Evolutionary conservation across 2,888 invertebrate genomes (phyloP).

Genomic region (Dorcus hopei): DNA sequence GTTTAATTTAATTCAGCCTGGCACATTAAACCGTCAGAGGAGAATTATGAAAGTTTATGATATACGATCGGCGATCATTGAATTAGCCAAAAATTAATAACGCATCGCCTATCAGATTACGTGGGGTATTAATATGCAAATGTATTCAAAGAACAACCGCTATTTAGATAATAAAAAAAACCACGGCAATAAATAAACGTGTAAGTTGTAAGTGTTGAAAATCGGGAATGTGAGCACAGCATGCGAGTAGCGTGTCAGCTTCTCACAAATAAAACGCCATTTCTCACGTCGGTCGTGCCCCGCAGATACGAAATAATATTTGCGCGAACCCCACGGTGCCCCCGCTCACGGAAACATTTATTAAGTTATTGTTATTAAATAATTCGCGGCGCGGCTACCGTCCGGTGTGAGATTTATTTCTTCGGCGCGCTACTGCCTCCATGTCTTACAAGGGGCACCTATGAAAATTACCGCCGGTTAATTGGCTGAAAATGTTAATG

Average conservation of each 20-base stretch:
- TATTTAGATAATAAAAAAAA: slow-evolving; percentile 27
- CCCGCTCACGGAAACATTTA: slow-evolving; percentile 19
- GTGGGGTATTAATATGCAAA: slow-evolving; percentile 27
- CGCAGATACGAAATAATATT: slow-evolving; percentile 32
- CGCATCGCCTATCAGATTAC: slow-evolving; percentile 5
- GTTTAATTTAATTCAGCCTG: too few relatives aligned
- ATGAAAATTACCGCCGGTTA: neutral
- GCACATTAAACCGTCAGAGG: too few relatives aligned
- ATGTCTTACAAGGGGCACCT: neutral
- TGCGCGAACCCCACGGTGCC: slow-evolving; percentile 25
- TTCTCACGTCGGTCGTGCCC: slow-evolving; percentile 21
- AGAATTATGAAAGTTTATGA: neutral
- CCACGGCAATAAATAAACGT: slow-evolving; percentile 30
- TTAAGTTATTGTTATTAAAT: slow-evolving; percentile 6
- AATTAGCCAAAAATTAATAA: slow-evolving; percentile 9
- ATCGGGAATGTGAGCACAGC: slow-evolving; percentile 32
- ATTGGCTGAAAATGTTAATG: too few relatives aligned
- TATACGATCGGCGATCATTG: neutral
- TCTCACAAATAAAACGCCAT: slow-evolving; percentile 26
- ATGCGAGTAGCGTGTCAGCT: slow-evolving; percentile 29
- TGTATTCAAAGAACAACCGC: slow-evolving; percentile 18
- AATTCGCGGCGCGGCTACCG: neutral
- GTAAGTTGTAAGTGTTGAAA: slow-evolving; percentile 30
- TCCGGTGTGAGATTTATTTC: neutral
- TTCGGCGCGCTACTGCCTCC: too few relatives aligned